Evolutionary conservation across 2,113 vertebrate species (phyloP).

Genomic region (Spea multiplicata): DNA sequence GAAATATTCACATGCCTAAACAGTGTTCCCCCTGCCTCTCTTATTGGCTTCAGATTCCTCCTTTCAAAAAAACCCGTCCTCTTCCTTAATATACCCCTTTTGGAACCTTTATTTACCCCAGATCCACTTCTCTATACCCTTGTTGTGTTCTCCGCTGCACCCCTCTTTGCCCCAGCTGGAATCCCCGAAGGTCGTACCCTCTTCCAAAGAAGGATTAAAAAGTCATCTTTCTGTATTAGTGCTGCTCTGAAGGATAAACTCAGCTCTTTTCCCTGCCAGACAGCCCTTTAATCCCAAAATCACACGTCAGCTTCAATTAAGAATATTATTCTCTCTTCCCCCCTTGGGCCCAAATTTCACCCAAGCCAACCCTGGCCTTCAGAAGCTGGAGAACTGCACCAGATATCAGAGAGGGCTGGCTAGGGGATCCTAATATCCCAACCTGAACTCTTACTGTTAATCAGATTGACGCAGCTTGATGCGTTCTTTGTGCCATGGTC

Average conservation of each 20-base stretch:
- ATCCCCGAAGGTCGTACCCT: slow-evolving; percentile 43
- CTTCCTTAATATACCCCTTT: neutral
- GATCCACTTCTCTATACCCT: neutral
- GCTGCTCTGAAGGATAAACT: slow-evolving; percentile 63
- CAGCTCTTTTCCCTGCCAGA: slow-evolving; percentile 67
- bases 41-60: no score
- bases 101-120: neutral
- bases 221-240: slow-evolving; percentile 67
- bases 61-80: neutral
- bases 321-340: slow-evolving; percentile 67
- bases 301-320: slow-evolving; percentile 76
- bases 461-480: neutral
- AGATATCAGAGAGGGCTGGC: slow-evolving; percentile 50
- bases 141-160: slow-evolving; percentile 1
- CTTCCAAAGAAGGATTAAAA: slow-evolving; percentile 66
- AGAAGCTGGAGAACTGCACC: slow-evolving; percentile 66
- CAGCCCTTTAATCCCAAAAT: slow-evolving; percentile 69
- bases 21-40: neutral
- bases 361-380: slow-evolving; percentile 67
- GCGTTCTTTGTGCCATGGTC: neutral
- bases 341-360: slow-evolving; percentile 70
- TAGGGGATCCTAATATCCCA: slow-evolving; percentile 61
- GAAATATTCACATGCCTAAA: no score
- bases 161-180: slow-evolving; percentile 57
- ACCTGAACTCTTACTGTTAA: slow-evolving; percentile 51